Evolutionary conservation across 2,113 vertebrate genomes (phyloP).

Genomic region (Sisor rabdophorus): DNA sequence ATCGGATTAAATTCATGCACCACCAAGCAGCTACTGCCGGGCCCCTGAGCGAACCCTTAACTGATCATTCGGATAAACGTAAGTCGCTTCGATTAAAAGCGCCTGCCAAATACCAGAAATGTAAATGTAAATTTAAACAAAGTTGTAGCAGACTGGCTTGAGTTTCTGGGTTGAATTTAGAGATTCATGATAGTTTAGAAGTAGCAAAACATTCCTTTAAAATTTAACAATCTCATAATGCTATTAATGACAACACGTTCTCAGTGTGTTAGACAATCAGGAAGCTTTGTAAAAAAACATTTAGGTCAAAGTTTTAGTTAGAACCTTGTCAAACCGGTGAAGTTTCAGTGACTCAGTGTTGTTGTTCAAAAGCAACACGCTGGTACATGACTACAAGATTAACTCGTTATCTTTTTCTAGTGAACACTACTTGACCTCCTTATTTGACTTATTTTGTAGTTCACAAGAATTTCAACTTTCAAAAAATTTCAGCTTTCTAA

Average conservation of each 20-base stretch:
- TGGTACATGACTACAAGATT: background rate
- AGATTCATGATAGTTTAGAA: background rate
- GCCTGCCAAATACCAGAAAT: too few species aligned
- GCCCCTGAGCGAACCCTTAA: too few species aligned
- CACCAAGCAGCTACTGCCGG: too few species aligned
- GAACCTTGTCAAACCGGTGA: conserved; percentile 4
- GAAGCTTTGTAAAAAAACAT: background rate
- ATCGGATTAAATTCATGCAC: too few species aligned
- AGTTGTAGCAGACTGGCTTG: background rate
- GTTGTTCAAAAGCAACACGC: background rate
- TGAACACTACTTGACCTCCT: too few species aligned
- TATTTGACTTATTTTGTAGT: background rate
- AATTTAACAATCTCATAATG: background rate
- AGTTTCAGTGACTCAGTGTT: background rate
- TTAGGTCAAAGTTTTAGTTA: background rate
- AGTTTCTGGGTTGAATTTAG: background rate
- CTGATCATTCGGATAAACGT: too few species aligned
- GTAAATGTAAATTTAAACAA: too few species aligned
- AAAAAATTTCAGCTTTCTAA: too few species aligned
- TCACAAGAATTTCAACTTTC: too few species aligned
- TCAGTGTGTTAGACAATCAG: background rate
- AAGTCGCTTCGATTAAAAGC: too few species aligned
- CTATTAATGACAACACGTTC: background rate
- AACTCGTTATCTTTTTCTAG: background rate
- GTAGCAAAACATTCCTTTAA: background rate